These are phyloP conservation scores for Microplitis deprimator DNA, from an alignment of 2,888 invertebrate genomes.

Conservation along the genomic window DNA sequence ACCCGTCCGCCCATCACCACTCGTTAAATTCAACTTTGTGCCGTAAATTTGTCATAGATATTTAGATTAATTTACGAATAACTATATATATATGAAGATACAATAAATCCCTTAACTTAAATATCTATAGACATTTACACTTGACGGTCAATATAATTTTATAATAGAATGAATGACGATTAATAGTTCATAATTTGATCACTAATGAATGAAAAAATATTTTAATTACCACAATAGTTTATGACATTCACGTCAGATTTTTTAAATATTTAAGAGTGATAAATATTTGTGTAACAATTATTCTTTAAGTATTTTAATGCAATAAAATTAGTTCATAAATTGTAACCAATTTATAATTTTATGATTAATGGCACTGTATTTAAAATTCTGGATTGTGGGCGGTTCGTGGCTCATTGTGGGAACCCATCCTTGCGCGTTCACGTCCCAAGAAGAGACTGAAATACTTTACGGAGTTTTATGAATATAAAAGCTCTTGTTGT, in stretches of 20 bases:
- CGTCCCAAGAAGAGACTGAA: constrained; percentile 68
- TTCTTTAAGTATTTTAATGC: background rate
- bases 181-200: constrained; percentile 1
- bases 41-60: background rate
- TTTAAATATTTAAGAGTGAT: too few species aligned
- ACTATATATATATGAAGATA: background rate
- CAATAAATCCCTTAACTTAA: background rate
- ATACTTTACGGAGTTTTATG: constrained; percentile 60
- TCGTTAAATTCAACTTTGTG: background rate
- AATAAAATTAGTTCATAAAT: background rate
- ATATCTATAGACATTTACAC: background rate
- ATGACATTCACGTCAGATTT: background rate
- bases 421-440: constrained; percentile 63
- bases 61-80: background rate
- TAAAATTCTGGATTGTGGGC: constrained; percentile 41
- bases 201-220: background rate
- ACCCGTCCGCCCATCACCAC: constrained; percentile 31
- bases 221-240: background rate
- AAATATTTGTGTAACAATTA: too few species aligned
- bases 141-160: background rate
- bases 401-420: constrained; percentile 54
- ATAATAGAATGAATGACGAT: background rate
- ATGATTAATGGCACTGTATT: constrained; percentile 11
- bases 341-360: constrained; percentile 30
- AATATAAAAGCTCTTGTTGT: constrained; percentile 61